Evolutionary conservation across 2,113 vertebrate genomes (phyloP), one percentile per base, ranked within the genome.

Genomic region (Leptobrachium ailaonicum): DNA sequence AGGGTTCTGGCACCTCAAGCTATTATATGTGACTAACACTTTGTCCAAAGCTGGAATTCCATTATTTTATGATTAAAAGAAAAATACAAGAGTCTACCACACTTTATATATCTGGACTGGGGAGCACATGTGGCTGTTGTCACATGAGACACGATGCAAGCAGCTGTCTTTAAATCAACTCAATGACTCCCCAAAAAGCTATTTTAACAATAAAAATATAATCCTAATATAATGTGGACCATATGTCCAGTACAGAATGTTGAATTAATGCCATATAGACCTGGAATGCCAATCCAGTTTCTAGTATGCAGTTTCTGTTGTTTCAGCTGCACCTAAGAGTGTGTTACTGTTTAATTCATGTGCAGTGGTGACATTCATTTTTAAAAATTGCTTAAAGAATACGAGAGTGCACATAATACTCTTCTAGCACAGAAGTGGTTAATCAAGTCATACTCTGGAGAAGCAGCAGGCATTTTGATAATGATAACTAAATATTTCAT

Each of bases 181-280:
- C 78, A 80, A 80, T 80, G 78, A 80, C 71, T 74, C 78, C 78
- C 78, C 78, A 73, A 80, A 80, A 80, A 80, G 64, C 78, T 74
- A 80, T 80, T 74, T 74, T 74, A 74, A 80, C 78, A 80, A 80
- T 80, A 80, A 80, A 80, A 80, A 58, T 80, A 74, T 80, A 74
- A 74, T 80, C 63, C 63, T 68, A 80, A 80, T 73, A 80, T 80
- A 80, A 80, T 80, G 73, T 42, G 60, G 78, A 74, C 71, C 78
- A 80, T 74, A 74, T 80, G 78, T 68, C 50, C 71, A 56, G 71
- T 60, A 50, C 41, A 80, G 64, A 80, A 80, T 80, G 71, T 74
- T 80, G 78, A 80, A 74, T 74, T 68, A 66, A 68, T 74, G 71
- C 71, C 71, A 80, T 80, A 68, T 74, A 80, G 78, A 80, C 50